Evolutionary conservation across 2,888 invertebrate genomes (phyloP), one percentile per base, ranked within the genome.

Genomic region (Hirtodrosophila duncani): DNA sequence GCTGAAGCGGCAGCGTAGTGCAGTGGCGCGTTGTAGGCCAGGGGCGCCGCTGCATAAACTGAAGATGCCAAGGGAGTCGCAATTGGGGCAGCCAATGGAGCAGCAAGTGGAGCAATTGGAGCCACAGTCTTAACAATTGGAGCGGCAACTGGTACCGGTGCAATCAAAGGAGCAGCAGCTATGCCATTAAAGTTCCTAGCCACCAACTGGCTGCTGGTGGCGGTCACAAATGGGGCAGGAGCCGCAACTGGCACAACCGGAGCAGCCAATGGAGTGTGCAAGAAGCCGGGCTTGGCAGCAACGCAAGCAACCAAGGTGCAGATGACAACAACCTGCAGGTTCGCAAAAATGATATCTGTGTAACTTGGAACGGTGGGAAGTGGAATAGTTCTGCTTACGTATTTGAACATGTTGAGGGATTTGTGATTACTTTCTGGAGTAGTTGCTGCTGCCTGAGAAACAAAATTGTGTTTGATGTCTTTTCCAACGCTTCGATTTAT

Each of bases 121-220:
- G 56, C 24, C 13, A 67, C 39, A 0, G 72, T 63, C 4, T 63
- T 41, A 1, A 67, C 69, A 20, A 57, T 53, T 3, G 56, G 64
- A 7, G 70, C 77, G 11, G 79, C 17, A 11, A 82, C 43, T 2
- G 81, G 80, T 7, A 67, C 67, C 3, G 65, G 18, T 0, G 79
- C 79, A 18, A 80, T 68, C 42, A 81, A 17, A 1, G 83, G 78
- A 0, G 83, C 78, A 13, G 66, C 41, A 11, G 81, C 81, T 21
- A 82, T 79, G n/a, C 81, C 82, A 62, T 82, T 82, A 46, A 62
- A 69, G 5, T 68, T 82, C 21, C 82, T 56, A 11, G 80, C 80
- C 56, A 82, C 64, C 23, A 78, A 65, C 41, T 82, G 82, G 46
- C 70, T 82, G 21, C 82, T 82, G 52, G 81, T 77, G 34, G 82